Conservation (phyloP, 2,113 vertebrate species). For the Gallinago undulata region DNA sequence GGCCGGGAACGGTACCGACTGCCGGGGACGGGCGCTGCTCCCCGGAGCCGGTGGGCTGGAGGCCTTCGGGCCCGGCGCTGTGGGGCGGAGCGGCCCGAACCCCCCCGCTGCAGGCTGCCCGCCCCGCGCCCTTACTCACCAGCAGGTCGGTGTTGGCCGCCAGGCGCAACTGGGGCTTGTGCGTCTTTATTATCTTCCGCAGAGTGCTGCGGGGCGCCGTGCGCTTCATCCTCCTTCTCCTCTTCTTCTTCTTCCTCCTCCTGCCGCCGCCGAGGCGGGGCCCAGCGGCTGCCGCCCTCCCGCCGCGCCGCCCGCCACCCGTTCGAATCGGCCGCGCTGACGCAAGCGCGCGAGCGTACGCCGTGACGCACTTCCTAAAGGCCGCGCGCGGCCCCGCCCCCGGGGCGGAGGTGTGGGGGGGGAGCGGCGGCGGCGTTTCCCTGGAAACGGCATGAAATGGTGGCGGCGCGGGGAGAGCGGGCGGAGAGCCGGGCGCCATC, state of each 20-base stretch:
- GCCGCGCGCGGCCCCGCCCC: neutral
- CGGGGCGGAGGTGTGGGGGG: accelerated
- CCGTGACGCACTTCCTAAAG: neutral
- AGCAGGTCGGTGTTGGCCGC: constrained; percentile 63
- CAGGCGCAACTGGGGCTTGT: constrained; percentile 66
- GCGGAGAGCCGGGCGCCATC: no score
- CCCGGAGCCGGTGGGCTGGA: neutral
- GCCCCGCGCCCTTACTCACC: constrained; percentile 69
- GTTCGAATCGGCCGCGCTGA: constrained; percentile 61
- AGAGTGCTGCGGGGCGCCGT: constrained; percentile 62
- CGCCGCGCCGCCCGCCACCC: accelerated
- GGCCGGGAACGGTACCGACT: neutral
- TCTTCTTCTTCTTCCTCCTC: no score
- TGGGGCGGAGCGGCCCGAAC: neutral
- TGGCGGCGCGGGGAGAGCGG: neutral
- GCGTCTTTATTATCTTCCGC: constrained; percentile 63
- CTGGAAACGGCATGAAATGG: neutral
- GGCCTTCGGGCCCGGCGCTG: neutral
- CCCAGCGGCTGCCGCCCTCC: no score
- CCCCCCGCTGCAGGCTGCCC: neutral
- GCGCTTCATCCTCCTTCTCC: neutral
- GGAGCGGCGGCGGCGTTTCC: neutral
- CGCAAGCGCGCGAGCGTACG: neutral
- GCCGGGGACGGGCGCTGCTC: neutral
- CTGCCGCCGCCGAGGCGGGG: neutral